Conservation (phyloP, 1,140 invertebrate species). For the Sycophila sp. region DNA sequence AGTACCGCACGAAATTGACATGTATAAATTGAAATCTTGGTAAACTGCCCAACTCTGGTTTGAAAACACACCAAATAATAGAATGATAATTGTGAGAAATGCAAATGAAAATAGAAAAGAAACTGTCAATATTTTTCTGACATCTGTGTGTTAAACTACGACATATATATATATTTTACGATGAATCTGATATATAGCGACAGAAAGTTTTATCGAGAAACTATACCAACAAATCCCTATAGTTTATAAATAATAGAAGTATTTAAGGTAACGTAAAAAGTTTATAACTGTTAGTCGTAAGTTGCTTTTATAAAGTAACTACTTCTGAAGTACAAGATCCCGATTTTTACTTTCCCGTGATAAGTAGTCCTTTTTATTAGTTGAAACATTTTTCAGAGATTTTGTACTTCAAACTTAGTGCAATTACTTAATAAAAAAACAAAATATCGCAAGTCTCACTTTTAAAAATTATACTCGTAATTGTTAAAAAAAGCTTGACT, state of each 20-base stretch:
- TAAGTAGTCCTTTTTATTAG: background rate
- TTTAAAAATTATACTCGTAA: conserved; percentile 2
- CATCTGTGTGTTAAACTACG: background rate
- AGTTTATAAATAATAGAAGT: conserved; percentile 9
- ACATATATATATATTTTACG: conserved; percentile 2
- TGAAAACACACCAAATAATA: background rate
- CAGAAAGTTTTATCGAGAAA: background rate
- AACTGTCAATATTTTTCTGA: background rate
- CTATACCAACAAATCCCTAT: background rate
- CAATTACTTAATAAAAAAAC: conserved; percentile 13
- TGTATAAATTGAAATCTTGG: too few relatives aligned
- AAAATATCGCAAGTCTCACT: background rate
- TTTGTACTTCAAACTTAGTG: conserved; percentile 30
- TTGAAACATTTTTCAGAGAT: background rate
- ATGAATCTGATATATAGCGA: background rate
- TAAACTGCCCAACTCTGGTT: too few relatives aligned
- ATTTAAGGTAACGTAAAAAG: conserved; percentile 12
- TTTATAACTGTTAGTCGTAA: conserved; percentile 17
- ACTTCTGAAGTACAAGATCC: conserved; percentile 24
- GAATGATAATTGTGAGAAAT: background rate
- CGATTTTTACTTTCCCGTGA: background rate
- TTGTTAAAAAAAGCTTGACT: background rate
- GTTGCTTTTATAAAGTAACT: conserved; percentile 40
- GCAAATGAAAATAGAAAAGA: background rate
- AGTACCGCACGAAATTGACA: too few relatives aligned